Conservation (phyloP, 2,888 invertebrate species). For the Dasypogon diadema region DNA sequence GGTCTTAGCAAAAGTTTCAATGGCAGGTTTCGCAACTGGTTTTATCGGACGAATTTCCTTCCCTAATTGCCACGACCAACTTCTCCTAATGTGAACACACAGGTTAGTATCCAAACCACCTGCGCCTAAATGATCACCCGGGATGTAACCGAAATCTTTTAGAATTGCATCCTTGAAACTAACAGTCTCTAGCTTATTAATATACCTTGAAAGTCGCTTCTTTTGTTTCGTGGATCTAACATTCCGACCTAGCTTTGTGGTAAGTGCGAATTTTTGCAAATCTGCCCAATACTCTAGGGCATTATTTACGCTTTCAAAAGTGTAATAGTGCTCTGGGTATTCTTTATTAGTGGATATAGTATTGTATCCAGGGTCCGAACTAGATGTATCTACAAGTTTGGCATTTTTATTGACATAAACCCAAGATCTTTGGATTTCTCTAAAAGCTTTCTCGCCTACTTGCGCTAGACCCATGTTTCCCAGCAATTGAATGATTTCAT, state of each 20-base stretch:
- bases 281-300: conserved; percentile 78
- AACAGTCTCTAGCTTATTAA: conserved; percentile 50
- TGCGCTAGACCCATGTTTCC: conserved; percentile 78
- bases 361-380: conserved; percentile 74
- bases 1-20: background rate
- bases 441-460: conserved; percentile 74
- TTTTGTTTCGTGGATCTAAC: conserved; percentile 34
- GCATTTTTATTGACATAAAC: conserved; percentile 77
- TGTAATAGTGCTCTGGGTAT: conserved; percentile 72
- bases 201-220: background rate
- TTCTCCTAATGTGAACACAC: conserved; percentile 75
- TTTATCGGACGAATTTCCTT: too few species aligned
- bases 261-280: conserved; percentile 76
- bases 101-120: conserved; percentile 80
- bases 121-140: conserved; percentile 80
- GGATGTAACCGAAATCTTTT: conserved; percentile 73
- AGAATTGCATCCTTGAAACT: conserved; percentile 62
- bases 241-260: conserved; percentile 72
- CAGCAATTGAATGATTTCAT: conserved; percentile 72
- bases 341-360: conserved; percentile 71
- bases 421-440: conserved; percentile 76
- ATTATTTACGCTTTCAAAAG: conserved; percentile 71
- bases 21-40: background rate
- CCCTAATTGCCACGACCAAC: conserved; percentile 70
- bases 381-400: conserved; percentile 75